Evolutionary conservation across 1,140 invertebrate species (phyloP).

Genomic region (Drosophila parabipectinata): DNA sequence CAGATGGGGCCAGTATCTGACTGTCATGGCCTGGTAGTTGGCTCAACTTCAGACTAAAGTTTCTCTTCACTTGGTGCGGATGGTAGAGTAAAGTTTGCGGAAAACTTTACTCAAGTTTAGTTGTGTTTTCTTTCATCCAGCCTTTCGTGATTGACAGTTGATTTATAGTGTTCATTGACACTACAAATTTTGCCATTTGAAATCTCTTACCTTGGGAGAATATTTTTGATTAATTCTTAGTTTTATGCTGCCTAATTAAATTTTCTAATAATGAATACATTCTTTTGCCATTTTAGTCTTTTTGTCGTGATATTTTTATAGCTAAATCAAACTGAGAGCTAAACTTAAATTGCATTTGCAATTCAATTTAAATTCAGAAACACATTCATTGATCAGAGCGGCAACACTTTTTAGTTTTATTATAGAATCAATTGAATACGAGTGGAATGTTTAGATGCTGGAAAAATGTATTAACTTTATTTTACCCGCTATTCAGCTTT

Average conservation of each 20-base stretch:
- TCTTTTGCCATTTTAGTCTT: neutral
- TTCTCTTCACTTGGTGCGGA: conserved; percentile 12
- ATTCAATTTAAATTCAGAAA: conserved; percentile 24
- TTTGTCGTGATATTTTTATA: neutral
- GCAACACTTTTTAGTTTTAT: conserved; percentile 18
- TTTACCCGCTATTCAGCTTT: neutral
- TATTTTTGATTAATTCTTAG: neutral
- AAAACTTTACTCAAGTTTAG: conserved; percentile 36
- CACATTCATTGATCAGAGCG: conserved; percentile 11
- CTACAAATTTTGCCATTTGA: conserved; percentile 1
- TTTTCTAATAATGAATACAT: neutral
- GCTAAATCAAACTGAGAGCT: conserved; percentile 13
- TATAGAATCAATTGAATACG: conserved; percentile 22
- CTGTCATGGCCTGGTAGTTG: conserved; percentile 28
- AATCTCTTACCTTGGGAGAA: neutral
- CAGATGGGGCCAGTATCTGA: conserved; percentile 15
- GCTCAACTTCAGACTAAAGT: conserved; percentile 30
- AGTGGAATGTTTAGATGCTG: conserved; percentile 4
- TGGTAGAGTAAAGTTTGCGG: conserved; percentile 24
- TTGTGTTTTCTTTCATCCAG: conserved; percentile 37
- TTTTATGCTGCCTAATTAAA: neutral
- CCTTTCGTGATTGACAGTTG: conserved; percentile 41
- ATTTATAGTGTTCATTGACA: conserved; percentile 34
- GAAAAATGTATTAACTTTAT: neutral
- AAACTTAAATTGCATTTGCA: conserved; percentile 17